A percentile compares a stretch with the other conserved stretches of the same genome.
These are phyloP conservation scores for Trichonephila inaurata DNA, from an alignment of 1,140 invertebrate species.

Conservation along the genomic window DNA sequence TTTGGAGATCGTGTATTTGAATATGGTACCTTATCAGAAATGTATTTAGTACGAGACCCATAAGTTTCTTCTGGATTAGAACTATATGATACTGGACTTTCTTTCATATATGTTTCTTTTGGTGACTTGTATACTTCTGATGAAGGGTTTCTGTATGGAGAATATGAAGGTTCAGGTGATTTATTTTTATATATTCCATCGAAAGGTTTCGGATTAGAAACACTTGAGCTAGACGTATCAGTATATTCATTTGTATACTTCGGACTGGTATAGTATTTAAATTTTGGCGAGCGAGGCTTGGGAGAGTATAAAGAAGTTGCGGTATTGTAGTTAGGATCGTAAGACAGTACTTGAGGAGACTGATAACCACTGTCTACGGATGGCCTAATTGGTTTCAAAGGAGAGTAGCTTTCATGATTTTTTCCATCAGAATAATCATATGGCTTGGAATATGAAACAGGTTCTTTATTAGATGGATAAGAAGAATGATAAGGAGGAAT, in stretches of 20 bases:
- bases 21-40: neutral
- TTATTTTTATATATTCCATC: neutral
- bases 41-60: neutral
- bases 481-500: neutral
- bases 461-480: neutral
- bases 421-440: neutral
- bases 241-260: neutral
- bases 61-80: slow-evolving; percentile 16
- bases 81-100: neutral
- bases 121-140: neutral
- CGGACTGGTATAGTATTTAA: slow-evolving; percentile 17
- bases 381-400: neutral
- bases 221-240: neutral
- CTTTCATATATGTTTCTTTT: slow-evolving; percentile 5
- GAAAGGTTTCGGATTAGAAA: neutral
- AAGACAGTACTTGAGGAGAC: neutral
- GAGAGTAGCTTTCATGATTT: neutral
- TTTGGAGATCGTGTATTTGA: neutral
- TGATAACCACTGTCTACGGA: neutral
- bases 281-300: neutral
- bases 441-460: neutral
- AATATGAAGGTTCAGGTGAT: neutral
- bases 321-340: neutral
- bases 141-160: neutral
- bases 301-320: neutral